These are phyloP conservation scores for Turnix velox DNA, from an alignment of 2,113 vertebrate species.

Conservation along the genomic window DNA sequence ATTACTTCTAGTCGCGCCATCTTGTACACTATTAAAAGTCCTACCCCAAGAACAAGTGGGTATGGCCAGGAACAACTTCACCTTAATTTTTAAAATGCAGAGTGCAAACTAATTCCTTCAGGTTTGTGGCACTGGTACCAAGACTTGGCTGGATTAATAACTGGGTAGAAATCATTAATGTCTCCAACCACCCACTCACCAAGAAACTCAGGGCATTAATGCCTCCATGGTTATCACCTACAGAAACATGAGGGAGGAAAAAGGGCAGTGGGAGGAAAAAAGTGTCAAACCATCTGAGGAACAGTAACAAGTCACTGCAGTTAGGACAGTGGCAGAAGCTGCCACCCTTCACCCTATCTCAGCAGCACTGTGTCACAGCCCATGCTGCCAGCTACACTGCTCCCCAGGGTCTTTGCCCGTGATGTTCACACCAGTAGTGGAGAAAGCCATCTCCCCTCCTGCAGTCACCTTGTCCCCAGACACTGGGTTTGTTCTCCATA, in stretches of 20 bases:
- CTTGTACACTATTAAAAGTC: no score
- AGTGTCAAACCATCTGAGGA: neutral
- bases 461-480: neutral
- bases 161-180: neutral
- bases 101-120: neutral
- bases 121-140: neutral
- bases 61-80: neutral
- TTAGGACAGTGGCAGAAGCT: neutral
- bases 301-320: neutral
- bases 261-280: neutral
- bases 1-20: no score
- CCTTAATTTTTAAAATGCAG: neutral
- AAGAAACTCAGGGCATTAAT: accelerated
- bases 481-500: neutral
- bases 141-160: neutral
- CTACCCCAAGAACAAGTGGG: no score
- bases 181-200: neutral
- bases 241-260: neutral
- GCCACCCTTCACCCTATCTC: neutral
- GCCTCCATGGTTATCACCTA: neutral
- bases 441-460: neutral
- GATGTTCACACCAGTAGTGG: accelerated
- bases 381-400: accelerated
- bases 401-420: neutral
- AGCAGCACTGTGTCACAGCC: accelerated